phyloP scores from a whole-genome alignment of 2,797 vertebrate species.

The Rhynchotus rufescens region DNA sequence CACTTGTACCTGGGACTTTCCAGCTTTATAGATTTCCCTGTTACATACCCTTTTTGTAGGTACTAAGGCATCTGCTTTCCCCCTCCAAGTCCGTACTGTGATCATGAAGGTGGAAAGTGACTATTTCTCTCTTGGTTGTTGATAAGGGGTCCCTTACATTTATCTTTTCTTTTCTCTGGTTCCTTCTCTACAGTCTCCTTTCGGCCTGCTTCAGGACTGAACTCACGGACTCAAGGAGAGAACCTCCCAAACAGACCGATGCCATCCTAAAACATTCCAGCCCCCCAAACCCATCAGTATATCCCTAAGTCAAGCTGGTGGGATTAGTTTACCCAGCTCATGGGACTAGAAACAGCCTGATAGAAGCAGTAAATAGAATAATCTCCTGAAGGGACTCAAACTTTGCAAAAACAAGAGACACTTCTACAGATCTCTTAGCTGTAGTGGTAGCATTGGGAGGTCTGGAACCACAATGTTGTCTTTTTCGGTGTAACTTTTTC shows the following conservation, averaged over 20 bases:
- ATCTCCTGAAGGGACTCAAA: slow-evolving; percentile 79
- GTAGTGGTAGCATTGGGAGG: background rate
- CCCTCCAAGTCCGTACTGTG: slow-evolving; percentile 50
- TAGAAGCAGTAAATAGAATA: slow-evolving; percentile 56
- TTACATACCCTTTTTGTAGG: background rate
- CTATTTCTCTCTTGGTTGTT: slow-evolving; percentile 57
- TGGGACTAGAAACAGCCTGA: slow-evolving; percentile 65
- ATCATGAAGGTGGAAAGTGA: slow-evolving; percentile 79
- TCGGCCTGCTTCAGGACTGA: slow-evolving; percentile 92
- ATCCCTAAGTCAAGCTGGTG: slow-evolving; percentile 61
- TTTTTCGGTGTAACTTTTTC: slow-evolving; percentile 38
- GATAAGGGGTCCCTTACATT: slow-evolving; percentile 59
- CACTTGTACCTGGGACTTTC: background rate
- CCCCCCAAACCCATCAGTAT: slow-evolving; percentile 78
- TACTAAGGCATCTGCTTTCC: slow-evolving; percentile 18
- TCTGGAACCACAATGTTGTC: slow-evolving; percentile 33
- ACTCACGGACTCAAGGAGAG: slow-evolving; percentile 90
- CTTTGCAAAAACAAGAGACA: slow-evolving; percentile 44
- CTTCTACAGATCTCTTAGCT: slow-evolving; percentile 51
- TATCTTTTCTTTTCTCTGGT: slow-evolving; percentile 84
- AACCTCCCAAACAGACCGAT: slow-evolving; percentile 90
- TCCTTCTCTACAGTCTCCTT: slow-evolving; percentile 92
- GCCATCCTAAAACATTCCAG: slow-evolving; percentile 87
- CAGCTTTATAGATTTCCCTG: background rate
- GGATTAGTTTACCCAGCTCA: slow-evolving; percentile 41